These are phyloP conservation scores for Hoplostethus mediterraneus DNA, from an alignment of 2,797 vertebrate species.

Conservation along the genomic window DNA sequence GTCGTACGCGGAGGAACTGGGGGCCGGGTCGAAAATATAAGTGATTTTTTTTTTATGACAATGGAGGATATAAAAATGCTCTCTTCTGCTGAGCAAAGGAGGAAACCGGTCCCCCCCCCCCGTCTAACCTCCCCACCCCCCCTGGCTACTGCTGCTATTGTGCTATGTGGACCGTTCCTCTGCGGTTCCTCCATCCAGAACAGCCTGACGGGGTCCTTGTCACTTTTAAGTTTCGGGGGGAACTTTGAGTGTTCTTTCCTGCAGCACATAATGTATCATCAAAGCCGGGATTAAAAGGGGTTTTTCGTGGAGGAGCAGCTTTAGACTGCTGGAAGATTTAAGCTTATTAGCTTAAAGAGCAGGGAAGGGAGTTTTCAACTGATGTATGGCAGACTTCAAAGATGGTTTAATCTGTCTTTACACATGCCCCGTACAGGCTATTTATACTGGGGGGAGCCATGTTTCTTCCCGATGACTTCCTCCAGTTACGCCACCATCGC, in stretches of 20 bases:
- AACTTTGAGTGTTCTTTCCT: constrained; percentile 77
- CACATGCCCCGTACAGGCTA: constrained; percentile 77
- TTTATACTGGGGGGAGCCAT: constrained; percentile 74
- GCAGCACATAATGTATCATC: constrained; percentile 84
- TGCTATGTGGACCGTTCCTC: constrained; percentile 40
- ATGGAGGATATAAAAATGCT: background rate
- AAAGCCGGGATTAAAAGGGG: constrained; percentile 85
- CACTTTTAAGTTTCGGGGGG: constrained; percentile 75
- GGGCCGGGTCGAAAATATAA: constrained; percentile 29
- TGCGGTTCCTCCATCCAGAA: constrained; percentile 51
- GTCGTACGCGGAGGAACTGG: constrained; percentile 44
- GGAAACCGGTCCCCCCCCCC: background rate
- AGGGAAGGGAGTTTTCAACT: constrained; percentile 82
- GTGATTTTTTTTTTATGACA: constrained; percentile 41
- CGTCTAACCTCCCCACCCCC: background rate
- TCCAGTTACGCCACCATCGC: constrained; percentile 44
- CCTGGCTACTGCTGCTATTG: constrained; percentile 47
- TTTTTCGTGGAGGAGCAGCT: constrained; percentile 73
- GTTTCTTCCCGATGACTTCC: constrained; percentile 72
- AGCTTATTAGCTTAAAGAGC: constrained; percentile 87
- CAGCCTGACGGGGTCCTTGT: constrained; percentile 59
- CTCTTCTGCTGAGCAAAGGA: background rate
- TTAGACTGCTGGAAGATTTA: constrained; percentile 84
- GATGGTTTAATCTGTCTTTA: constrained; percentile 87
- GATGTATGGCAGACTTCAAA: constrained; percentile 87